Percentiles rank a stretch among this genome's conserved stretches.
phyloP scores from a whole-genome alignment of 2,888 invertebrate species.

The Drosophila anceps region DNA sequence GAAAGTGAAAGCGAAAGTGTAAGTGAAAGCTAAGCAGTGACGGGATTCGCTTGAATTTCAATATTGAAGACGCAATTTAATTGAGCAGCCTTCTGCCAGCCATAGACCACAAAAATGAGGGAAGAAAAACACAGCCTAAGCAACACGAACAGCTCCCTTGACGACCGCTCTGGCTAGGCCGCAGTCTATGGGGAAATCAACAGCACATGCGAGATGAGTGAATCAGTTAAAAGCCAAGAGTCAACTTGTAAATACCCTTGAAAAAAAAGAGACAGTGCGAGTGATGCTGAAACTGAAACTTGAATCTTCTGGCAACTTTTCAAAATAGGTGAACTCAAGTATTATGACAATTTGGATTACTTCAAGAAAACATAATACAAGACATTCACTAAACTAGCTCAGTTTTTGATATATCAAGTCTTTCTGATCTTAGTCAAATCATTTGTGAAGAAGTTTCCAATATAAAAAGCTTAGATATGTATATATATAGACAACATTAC shows the following conservation, averaged over 20 bases:
- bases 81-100: conserved; percentile 5
- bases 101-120: not conserved
- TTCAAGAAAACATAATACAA: too few relatives aligned
- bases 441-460: not conserved
- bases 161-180: not conserved
- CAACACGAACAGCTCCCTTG: conserved; percentile 13
- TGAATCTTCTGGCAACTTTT: not conserved
- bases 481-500: not conserved
- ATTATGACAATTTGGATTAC: not conserved
- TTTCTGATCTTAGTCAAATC: not conserved
- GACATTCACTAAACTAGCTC: too few relatives aligned
- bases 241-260: conserved; percentile 6
- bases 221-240: not conserved
- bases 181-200: conserved; percentile 50
- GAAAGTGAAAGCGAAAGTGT: not conserved
- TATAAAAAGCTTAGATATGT: too few relatives aligned
- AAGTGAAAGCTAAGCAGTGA: conserved; percentile 11
- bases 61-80: conserved; percentile 16
- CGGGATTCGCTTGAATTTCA: not conserved
- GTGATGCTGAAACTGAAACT: not conserved
- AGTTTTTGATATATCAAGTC: not conserved
- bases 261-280: not conserved
- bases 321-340: too few relatives aligned
- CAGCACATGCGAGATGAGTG: not conserved
- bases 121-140: too few relatives aligned